These are phyloP conservation scores for Cyaniris semiargus DNA, from an alignment of 2,888 invertebrate species.

Conservation along the genomic window DNA sequence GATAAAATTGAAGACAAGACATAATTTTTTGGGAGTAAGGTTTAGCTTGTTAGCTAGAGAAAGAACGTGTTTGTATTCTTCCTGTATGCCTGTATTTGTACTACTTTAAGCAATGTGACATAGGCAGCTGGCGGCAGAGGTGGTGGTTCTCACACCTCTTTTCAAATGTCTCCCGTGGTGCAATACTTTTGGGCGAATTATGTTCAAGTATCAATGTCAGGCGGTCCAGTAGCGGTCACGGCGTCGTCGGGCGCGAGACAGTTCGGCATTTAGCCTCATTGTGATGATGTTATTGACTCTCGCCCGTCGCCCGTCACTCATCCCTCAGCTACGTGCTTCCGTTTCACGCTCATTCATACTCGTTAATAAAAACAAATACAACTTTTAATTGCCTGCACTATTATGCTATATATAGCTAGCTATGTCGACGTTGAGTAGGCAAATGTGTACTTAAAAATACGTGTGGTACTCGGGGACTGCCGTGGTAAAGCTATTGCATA, in stretches of 20 bases:
- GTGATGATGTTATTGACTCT: conserved; percentile 71
- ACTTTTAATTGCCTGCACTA: background rate
- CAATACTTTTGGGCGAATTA: background rate
- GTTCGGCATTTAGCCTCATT: conserved; percentile 74
- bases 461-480: too few relatives aligned
- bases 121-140: too few relatives aligned
- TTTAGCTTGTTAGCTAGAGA: too few relatives aligned
- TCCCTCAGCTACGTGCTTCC: conserved; percentile 60
- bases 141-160: too few relatives aligned
- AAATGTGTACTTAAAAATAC: too few relatives aligned
- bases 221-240: conserved; percentile 52
- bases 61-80: too few relatives aligned
- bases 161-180: too few relatives aligned
- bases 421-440: background rate
- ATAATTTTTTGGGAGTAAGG: too few relatives aligned
- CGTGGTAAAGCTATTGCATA: too few relatives aligned
- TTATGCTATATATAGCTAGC: background rate
- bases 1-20: too few relatives aligned
- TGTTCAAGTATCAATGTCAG: conserved; percentile 57
- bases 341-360: conserved; percentile 38
- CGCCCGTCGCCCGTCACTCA: conserved; percentile 44
- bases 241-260: conserved; percentile 71
- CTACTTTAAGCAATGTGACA: too few relatives aligned
- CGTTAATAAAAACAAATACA: conserved; percentile 31
- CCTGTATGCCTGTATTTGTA: too few relatives aligned